Percentiles rank a stretch among this genome's conserved stretches.
These are phyloP conservation scores for Entomobrya proxima DNA, from an alignment of 2,888 invertebrate species.

Conservation along the genomic window DNA sequence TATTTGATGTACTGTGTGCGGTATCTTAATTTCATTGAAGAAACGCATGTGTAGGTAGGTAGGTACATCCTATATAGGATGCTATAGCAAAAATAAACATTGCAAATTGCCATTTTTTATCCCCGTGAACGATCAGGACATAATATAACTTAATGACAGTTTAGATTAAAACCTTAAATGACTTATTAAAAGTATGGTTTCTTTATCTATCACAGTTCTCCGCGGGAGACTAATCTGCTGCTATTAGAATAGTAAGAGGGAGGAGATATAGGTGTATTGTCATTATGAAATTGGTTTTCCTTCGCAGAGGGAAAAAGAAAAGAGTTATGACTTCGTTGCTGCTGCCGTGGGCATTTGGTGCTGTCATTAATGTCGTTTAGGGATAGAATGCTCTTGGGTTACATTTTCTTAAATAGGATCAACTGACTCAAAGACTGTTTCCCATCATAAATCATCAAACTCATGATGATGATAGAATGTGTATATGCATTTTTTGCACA, in stretches of 20 bases:
- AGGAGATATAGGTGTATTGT: not conserved
- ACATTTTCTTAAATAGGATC: constrained; percentile 41
- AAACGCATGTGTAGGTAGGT: too few relatives aligned
- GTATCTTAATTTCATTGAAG: too few relatives aligned
- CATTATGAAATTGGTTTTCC: constrained; percentile 10
- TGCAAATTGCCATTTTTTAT: not conserved
- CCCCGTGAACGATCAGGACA: constrained; percentile 18
- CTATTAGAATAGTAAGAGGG: not conserved
- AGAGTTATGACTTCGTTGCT: not conserved
- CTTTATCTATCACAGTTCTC: not conserved
- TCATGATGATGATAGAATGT: not conserved
- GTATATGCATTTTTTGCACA: too few relatives aligned
- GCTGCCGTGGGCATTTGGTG: not conserved
- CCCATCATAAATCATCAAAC: constrained; percentile 56
- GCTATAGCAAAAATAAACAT: not conserved
- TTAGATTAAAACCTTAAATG: constrained; percentile 12
- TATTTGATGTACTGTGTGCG: too few relatives aligned
- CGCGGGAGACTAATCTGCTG: constrained; percentile 15
- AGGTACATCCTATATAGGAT: not conserved
- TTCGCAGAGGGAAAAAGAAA: not conserved
- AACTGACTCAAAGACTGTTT: constrained; percentile 28
- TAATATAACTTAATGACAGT: not conserved
- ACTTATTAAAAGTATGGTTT: constrained; percentile 2
- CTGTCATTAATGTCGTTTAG: not conserved
- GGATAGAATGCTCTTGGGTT: constrained; percentile 25